Base-by-base conservation (phyloP, 2,888 invertebrate species). In the Acanthococcus lagerstroemiae region DNA sequence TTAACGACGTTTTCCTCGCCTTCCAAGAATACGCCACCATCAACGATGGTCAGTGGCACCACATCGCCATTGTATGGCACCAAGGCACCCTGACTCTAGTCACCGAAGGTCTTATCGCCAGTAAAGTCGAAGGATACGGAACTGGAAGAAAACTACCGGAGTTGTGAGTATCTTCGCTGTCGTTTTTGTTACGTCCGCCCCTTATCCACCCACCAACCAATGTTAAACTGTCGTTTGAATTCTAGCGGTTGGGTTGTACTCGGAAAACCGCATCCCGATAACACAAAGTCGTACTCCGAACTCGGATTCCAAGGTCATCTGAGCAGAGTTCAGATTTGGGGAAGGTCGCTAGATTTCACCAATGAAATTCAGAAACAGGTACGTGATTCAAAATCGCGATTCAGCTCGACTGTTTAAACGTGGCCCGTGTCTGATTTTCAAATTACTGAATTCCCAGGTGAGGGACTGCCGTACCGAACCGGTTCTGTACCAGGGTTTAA, bases 21-120 rank as follows among this genome's bases (percentile, higher is more conserved):
- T 94, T 93, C 77, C 84, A 90, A 61, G 90, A 92, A 77, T 93
- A 90, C 72, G 90, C 94, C 1, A 92, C 92, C 0, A 87, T 95
- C 21, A 95, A 95, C 74, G 95, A 95, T 74, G 95, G 94, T 3
- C 92, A 92, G 74, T 95, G 95, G 95, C 95, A 95, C 79, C 94
- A 95, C 73, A 85, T 95, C 27, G 92, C 93, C 45, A 82, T 96
- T 61, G 88, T 93, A n/a, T 95, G 95, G 95, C 88, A 92, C 73
- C 91, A 94, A 45, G 94, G 94, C 21, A 87, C 88, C 75, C 78
- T 95, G 52, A 90, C 90, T 65, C 80, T 96, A 24, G 90, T 95
- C 58, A 95, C 95, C n/a, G 95, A 96, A 80, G 94, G 95, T 50
- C 82, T 95, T 56, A 92, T 95, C 70, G 92, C 95, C 27, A 95